A percentile compares a stretch with the other conserved stretches of the same genome.
Evolutionary conservation across 2,797 vertebrate species (phyloP).

Genomic region (Hemitrygon akajei): DNA sequence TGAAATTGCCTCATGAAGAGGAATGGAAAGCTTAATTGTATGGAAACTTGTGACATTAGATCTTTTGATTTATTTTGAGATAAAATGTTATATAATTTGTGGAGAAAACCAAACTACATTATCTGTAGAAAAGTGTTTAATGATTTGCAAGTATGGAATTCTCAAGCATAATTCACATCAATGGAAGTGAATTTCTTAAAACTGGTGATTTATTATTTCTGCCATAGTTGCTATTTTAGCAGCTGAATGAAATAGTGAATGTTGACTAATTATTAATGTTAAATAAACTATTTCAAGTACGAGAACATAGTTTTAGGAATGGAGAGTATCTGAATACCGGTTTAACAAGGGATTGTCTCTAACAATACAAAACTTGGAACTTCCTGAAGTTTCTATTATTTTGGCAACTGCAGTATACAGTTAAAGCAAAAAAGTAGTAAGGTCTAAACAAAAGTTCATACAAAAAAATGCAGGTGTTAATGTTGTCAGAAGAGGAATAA

Average conservation of each 20-base stretch:
- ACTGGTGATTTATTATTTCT: neutral
- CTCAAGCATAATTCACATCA: neutral
- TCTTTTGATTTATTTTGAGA: neutral
- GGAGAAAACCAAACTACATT: no score
- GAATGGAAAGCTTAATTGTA: neutral
- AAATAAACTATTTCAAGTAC: neutral
- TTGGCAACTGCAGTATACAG: no score
- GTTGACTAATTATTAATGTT: neutral
- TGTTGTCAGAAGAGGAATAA: neutral
- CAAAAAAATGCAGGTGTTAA: neutral
- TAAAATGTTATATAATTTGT: no score
- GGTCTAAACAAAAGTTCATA: neutral
- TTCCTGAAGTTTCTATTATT: neutral
- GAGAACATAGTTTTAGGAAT: no score
- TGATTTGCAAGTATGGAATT: neutral
- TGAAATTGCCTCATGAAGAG: neutral
- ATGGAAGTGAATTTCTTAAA: neutral
- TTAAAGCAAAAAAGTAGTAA: neutral
- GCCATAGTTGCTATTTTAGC: neutral
- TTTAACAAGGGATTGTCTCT: neutral
- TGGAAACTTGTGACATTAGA: neutral
- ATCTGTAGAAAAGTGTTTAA: neutral
- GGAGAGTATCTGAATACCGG: neutral
- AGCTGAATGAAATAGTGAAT: neutral
- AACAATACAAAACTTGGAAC: neutral